Conservation (phyloP, 2,797 vertebrate species). For the Pseudotriccus pelzelni region DNA sequence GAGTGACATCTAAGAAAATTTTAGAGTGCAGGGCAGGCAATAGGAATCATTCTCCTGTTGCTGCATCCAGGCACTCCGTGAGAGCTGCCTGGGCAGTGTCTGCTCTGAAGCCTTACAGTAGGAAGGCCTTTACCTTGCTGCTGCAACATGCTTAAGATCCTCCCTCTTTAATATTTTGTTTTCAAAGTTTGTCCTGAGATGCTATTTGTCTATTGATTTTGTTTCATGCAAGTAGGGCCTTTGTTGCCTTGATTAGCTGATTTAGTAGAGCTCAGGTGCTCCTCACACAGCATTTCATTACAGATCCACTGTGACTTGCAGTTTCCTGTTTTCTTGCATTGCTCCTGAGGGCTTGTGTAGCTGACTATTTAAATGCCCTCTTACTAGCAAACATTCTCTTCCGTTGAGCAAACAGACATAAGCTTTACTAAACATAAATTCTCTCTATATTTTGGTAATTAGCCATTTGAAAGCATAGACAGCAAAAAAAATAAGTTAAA, state of each 20-base stretch:
- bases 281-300: fast-evolving
- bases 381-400: background rate
- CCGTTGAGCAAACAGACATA: background rate
- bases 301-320: background rate
- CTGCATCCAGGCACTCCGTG: background rate
- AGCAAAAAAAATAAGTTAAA: background rate
- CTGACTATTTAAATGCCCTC: background rate
- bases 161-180: background rate
- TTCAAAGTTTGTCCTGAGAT: background rate
- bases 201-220: background rate
- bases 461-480: background rate
- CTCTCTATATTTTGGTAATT: background rate
- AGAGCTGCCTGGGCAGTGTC: background rate
- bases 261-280: background rate
- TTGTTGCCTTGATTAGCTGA: background rate
- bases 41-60: background rate
- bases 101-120: background rate
- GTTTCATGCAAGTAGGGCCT: background rate
- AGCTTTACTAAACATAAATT: background rate
- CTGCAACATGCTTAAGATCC: background rate
- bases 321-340: background rate
- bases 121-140: background rate
- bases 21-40: background rate
- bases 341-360: background rate
- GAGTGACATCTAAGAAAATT: background rate